Base-by-base conservation (phyloP, 2,797 vertebrate genomes). In the Delichon dasypus region DNA sequence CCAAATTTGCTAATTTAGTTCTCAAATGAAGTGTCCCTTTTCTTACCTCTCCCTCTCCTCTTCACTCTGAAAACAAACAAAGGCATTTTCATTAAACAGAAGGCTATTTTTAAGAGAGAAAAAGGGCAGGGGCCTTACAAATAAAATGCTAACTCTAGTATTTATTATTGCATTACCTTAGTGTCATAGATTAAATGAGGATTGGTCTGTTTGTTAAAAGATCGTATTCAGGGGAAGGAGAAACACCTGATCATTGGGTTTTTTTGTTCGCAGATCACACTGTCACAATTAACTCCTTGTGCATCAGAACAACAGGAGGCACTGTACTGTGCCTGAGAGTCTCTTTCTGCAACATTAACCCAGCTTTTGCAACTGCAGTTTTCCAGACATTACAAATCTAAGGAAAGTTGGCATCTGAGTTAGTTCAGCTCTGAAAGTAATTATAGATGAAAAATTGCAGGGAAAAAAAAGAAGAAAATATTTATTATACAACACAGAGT, bases 161-260 rank as follows among this genome's bases (percentile, higher is more conserved):
- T 38, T 30, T 64, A 20, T 61, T 79, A 36, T 13, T 14, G 18
- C 40, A 60, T 71, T 55, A 36, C 6, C 32, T 55, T 25, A 14
- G 6, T 21, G 3, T 36, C 30, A 36, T 27, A 53, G 34, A 19
- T n/a, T 6, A 20, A 50, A 54, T 22, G 25, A 22, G 34, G 29
- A 32, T 0, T 30, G 22, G 17, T 27, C 32, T 50, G 16, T 48
- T 60, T 13, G 12, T 9, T 26, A 30, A 36, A 64, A 79, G 4
- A 47, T 4, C 5, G 12, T 3, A 3, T 45, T 68, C 10, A 18
- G 0, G 0, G 34, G 47, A 36, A 36, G 29, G 16, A 18, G 5
- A 47, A 81, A 36, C 16, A 38, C 13, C 34, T 57, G 30, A 40
- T 25, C 5, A 7, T 7, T 40, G 3, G 5, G 27, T 13, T 14